phyloP scores from a whole-genome alignment of 2,797 vertebrate genomes.

The Pagetopsis macropterus region DNA sequence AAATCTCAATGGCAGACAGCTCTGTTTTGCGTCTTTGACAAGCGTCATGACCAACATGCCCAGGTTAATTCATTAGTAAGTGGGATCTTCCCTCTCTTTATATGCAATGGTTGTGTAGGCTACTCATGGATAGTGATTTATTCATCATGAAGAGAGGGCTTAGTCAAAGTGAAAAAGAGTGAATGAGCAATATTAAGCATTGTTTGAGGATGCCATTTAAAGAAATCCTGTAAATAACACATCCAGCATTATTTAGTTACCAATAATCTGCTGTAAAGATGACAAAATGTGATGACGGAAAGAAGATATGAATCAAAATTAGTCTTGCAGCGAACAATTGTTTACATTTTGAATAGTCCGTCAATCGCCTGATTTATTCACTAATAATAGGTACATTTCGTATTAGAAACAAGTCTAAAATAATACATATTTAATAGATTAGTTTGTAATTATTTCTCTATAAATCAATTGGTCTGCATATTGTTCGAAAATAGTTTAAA shows the following conservation, averaged over 20 bases:
- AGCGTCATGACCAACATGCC: slow-evolving; percentile 31
- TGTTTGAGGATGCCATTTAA: neutral
- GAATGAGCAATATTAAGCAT: neutral
- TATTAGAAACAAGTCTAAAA: neutral
- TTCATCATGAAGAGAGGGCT: neutral
- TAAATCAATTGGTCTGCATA: neutral
- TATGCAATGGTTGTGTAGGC: neutral
- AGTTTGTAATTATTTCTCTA: neutral
- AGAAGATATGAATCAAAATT: neutral
- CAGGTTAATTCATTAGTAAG: slow-evolving; percentile 42
- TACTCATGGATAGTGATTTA: slow-evolving; percentile 6
- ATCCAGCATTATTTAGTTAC: neutral
- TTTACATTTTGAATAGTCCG: neutral
- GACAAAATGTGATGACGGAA: neutral
- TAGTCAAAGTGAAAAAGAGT: slow-evolving; percentile 12
- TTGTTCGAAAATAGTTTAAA: neutral
- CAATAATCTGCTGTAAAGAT: slow-evolving; percentile 1
- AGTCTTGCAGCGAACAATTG: neutral
- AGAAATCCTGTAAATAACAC: slow-evolving; percentile 10
- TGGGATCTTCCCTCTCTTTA: slow-evolving; percentile 25
- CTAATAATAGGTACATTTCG: neutral
- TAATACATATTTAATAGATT: neutral
- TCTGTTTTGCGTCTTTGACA: slow-evolving; percentile 39
- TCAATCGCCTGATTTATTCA: neutral
- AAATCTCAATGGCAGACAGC: slow-evolving; percentile 23